Percentiles rank a stretch among this genome's conserved stretches.
These are phyloP conservation scores for Mungos mungo DNA, from an alignment of 2,113 vertebrate genomes.

Conservation along the genomic window DNA sequence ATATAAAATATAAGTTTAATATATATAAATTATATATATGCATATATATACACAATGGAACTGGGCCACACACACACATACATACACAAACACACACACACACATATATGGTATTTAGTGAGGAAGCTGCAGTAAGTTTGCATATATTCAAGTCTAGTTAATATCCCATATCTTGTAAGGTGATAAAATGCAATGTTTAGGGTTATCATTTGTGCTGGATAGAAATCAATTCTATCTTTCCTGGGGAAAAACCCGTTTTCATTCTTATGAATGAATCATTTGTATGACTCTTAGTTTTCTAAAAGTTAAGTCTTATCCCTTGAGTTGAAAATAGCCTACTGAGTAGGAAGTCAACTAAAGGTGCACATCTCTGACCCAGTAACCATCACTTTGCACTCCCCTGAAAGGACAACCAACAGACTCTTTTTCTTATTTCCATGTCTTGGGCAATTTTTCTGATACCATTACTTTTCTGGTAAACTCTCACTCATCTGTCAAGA, in stretches of 20 bases:
- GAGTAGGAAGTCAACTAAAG: background rate
- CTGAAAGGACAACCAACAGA: background rate
- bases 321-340: background rate
- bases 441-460: background rate
- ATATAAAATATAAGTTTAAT: background rate
- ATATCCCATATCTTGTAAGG: background rate
- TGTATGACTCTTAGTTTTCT: background rate
- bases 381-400: background rate
- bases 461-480: background rate
- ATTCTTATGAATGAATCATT: background rate
- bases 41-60: background rate
- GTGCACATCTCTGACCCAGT: rapidly evolving
- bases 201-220: background rate
- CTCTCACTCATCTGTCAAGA: background rate
- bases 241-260: background rate
- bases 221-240: background rate
- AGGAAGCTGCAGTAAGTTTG: background rate
- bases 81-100: background rate
- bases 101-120: background rate
- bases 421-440: background rate
- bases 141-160: background rate
- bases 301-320: background rate
- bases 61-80: background rate
- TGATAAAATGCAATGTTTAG: background rate
- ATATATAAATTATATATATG: background rate